Percentiles rank a stretch among this genome's conserved stretches.
phyloP scores from a whole-genome alignment of 2,888 invertebrate species.

The Tenodera sinensis region DNA sequence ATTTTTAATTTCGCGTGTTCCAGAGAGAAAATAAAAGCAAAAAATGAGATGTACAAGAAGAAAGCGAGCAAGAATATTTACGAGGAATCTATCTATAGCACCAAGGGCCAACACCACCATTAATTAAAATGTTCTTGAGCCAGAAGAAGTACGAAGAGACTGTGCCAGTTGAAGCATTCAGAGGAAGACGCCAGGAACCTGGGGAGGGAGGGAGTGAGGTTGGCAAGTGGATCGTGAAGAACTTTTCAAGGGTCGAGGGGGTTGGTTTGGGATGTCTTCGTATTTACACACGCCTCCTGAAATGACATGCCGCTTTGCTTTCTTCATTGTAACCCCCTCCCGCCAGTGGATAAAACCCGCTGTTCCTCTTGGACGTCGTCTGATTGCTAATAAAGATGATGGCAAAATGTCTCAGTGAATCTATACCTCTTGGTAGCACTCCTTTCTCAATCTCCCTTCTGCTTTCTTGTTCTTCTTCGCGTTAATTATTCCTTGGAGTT shows the following conservation, averaged over 20 bases:
- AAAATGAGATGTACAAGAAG: neutral
- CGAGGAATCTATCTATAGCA: slow-evolving; percentile 17
- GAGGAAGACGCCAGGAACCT: neutral
- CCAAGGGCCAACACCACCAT: slow-evolving; percentile 10
- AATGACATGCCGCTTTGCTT: slow-evolving; percentile 5
- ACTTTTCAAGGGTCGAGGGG: neutral
- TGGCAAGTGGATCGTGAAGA: slow-evolving; percentile 10
- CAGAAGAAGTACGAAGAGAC: neutral
- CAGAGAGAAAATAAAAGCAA: neutral
- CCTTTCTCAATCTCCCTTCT: slow-evolving; percentile 4
- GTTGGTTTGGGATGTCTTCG: neutral
- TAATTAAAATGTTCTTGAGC: slow-evolving; percentile 22
- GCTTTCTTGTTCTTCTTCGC: slow-evolving; percentile 28
- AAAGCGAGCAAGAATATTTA: slow-evolving; percentile 4
- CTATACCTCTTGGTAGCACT: slow-evolving; percentile 7
- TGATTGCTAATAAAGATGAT: slow-evolving; percentile 27
- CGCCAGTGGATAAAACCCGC: neutral
- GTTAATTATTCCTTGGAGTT: slow-evolving; percentile 35
- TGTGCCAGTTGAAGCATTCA: neutral
- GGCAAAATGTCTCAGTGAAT: slow-evolving; percentile 24
- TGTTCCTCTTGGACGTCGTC: neutral
- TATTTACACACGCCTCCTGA: slow-evolving; percentile 11
- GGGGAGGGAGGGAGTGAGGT: neutral
- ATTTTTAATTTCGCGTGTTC: neutral
- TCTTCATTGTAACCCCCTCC: slow-evolving; percentile 1